A percentile compares a stretch with the other conserved stretches of the same genome.
Conservation (phyloP, 2,113 vertebrate species). For the Synchiropus splendidus region DNA sequence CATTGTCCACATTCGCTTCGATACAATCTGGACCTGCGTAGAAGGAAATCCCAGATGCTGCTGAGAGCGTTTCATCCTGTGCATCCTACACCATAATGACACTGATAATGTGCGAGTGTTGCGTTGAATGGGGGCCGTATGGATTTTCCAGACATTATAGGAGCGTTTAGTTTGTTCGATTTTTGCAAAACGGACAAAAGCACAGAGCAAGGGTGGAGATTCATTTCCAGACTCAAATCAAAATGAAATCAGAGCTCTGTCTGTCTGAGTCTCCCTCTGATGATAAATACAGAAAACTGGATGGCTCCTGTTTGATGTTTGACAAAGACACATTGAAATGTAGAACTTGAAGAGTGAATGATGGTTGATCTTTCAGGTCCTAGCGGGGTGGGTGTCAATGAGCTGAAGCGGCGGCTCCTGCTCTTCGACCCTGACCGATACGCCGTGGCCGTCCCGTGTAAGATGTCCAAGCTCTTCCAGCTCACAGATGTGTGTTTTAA, state of each 20-base stretch:
- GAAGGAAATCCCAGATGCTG: constrained; percentile 49
- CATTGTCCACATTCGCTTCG: constrained; percentile 36
- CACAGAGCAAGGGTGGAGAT: constrained; percentile 14
- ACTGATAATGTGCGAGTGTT: constrained; percentile 39
- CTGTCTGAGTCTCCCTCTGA: constrained; percentile 44
- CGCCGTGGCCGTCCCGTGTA: constrained; percentile 68
- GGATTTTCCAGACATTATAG: constrained; percentile 38
- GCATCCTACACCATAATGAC: constrained; percentile 40
- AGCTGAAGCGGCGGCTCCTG: constrained; percentile 82
- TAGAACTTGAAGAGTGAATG: not conserved
- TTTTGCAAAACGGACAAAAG: constrained; percentile 5
- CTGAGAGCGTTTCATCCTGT: constrained; percentile 23
- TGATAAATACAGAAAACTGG: constrained; percentile 47
- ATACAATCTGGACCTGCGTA: constrained; percentile 40
- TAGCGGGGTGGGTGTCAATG: constrained; percentile 80
- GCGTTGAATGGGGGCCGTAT: constrained; percentile 32
- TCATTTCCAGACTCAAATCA: constrained; percentile 36
- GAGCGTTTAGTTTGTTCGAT: constrained; percentile 12
- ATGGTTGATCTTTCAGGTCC: constrained; percentile 69
- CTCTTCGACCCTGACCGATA: constrained; percentile 83
- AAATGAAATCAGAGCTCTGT: constrained; percentile 46
- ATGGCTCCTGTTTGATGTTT: not conserved
- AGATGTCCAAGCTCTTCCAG: constrained; percentile 29
- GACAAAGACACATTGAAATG: not conserved
- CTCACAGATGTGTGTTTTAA: constrained; percentile 2